Conservation (phyloP, 1,140 invertebrate genomes). For the Matsumurasca onukii region DNA sequence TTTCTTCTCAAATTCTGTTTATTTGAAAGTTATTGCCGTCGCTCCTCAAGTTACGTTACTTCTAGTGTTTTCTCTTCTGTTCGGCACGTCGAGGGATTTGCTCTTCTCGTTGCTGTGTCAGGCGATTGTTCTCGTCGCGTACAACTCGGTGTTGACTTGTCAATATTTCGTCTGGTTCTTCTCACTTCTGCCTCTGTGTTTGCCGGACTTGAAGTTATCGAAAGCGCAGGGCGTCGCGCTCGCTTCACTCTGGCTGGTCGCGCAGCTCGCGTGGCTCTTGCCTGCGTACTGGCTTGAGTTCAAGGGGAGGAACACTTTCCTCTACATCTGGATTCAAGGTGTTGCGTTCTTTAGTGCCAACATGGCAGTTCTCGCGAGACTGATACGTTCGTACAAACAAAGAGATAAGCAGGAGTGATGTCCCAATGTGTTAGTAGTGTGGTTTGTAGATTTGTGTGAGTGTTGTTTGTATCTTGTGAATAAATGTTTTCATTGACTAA, state of each 20-base stretch:
- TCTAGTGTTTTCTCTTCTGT: slow-evolving; percentile 68
- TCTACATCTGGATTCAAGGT: slow-evolving; percentile 75
- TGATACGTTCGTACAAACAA: slow-evolving; percentile 59
- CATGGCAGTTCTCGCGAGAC: slow-evolving; percentile 66
- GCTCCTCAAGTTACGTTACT: slow-evolving; percentile 74
- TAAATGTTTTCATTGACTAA: no score
- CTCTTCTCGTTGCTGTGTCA: slow-evolving; percentile 83
- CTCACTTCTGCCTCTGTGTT: slow-evolving; percentile 77
- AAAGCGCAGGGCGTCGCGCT: slow-evolving; percentile 51
- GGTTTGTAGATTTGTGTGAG: background rate
- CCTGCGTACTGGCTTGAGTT: slow-evolving; percentile 93
- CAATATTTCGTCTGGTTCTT: slow-evolving; percentile 99
- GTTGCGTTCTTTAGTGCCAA: slow-evolving; percentile 77
- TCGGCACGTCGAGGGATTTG: slow-evolving; percentile 65
- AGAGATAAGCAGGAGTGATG: slow-evolving; percentile 26
- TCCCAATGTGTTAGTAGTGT: background rate
- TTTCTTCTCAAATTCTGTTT: slow-evolving; percentile 45
- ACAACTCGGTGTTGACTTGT: slow-evolving; percentile 95
- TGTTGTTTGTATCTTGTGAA: no score
- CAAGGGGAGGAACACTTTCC: slow-evolving; percentile 76
- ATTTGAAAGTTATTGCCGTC: slow-evolving; percentile 67
- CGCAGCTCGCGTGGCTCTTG: slow-evolving; percentile 85
- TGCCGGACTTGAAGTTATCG: slow-evolving; percentile 63
- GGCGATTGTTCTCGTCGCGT: slow-evolving; percentile 88
- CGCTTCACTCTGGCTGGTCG: slow-evolving; percentile 68